These are phyloP conservation scores for Eupithecia centaureata DNA, from an alignment of 2,888 invertebrate genomes.

Conservation along the genomic window DNA sequence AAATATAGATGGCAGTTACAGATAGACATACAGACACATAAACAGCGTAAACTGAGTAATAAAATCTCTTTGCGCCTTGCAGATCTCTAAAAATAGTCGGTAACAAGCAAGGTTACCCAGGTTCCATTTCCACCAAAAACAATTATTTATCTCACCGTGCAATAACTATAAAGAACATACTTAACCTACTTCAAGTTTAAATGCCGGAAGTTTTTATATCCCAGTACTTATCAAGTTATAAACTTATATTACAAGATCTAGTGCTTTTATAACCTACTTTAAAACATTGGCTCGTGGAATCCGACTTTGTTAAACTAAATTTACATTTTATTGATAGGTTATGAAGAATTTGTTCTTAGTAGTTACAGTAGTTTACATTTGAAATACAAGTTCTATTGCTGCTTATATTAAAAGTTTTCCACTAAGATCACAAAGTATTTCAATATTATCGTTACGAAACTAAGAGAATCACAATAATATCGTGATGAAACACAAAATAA, in stretches of 20 bases:
- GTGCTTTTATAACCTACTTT: not conserved
- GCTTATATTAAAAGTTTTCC: not conserved
- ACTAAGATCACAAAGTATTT: not conserved
- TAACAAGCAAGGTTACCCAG: not conserved
- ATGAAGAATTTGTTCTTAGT: not conserved
- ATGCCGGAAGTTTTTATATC: not conserved
- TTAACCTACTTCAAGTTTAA: not conserved
- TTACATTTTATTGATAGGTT: constrained; percentile 6
- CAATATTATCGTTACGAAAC: too few species aligned
- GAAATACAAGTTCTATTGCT: not conserved
- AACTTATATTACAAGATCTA: not conserved
- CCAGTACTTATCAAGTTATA: not conserved
- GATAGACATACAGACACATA: too few species aligned
- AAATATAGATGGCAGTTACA: too few species aligned
- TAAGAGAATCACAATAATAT: too few species aligned
- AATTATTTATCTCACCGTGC: not conserved
- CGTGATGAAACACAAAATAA: too few species aligned
- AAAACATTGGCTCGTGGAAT: not conserved
- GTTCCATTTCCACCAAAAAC: not conserved
- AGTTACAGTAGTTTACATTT: not conserved
- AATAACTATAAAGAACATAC: not conserved
- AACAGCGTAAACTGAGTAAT: not conserved
- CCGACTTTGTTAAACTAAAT: not conserved
- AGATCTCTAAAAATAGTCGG: not conserved
- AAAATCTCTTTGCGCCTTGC: not conserved